Conservation (phyloP, 2,113 vertebrate species). For the Indicator indicator region DNA sequence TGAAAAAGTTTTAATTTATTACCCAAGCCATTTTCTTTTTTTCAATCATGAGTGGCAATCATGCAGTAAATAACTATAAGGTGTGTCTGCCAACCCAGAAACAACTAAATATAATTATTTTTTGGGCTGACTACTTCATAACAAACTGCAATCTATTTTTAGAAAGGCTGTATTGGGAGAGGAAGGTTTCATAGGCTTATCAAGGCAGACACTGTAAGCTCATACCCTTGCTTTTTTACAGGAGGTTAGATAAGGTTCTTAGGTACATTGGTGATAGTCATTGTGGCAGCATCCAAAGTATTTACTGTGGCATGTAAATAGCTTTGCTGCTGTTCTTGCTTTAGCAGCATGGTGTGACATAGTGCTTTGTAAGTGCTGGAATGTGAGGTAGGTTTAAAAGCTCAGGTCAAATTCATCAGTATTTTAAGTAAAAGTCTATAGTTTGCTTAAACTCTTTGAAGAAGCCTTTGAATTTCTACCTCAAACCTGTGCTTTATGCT, state of each 20-base stretch:
- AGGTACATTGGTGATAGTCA: not conserved
- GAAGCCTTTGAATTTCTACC: not conserved
- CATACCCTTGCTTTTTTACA: not conserved
- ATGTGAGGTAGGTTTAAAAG: not conserved
- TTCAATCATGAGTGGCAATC: not conserved
- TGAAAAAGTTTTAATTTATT: not conserved
- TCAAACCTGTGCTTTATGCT: not conserved
- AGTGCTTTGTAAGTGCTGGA: not conserved
- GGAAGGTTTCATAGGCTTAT: not conserved
- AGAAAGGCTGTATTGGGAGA: not conserved
- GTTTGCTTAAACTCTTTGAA: not conserved
- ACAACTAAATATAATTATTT: not conserved
- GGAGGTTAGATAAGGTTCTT: not conserved
- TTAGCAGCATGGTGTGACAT: not conserved
- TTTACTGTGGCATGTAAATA: not conserved
- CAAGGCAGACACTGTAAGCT: not conserved
- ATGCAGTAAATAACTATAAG: not conserved
- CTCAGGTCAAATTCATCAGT: not conserved
- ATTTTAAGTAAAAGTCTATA: not conserved
- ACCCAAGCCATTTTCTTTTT: fast-evolving
- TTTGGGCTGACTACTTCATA: not conserved
- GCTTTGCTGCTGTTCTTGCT: not conserved
- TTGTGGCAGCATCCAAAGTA: not conserved
- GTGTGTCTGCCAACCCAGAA: not conserved
- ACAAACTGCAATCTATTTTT: not conserved